Evolutionary conservation across 2,113 vertebrate genomes (phyloP).

Genomic region (Protobothrops flavoviridis): DNA sequence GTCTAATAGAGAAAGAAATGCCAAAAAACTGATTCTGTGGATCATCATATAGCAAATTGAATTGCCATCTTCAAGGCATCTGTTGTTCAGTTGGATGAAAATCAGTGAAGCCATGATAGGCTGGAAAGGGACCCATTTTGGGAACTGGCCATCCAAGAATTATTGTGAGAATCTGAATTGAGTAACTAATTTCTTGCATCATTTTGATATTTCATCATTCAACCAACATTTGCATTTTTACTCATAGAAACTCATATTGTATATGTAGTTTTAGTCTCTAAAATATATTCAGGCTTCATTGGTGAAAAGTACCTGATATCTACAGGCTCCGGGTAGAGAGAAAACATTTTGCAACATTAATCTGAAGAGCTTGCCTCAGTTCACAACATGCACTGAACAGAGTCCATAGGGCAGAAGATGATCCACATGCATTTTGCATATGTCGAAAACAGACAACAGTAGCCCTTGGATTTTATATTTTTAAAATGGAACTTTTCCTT

Average conservation of each 20-base stretch:
- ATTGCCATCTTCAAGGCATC: conserved; percentile 31
- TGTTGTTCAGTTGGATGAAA: conserved; percentile 55
- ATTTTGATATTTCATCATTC: background rate
- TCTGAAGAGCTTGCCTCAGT: background rate
- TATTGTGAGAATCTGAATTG: conserved; percentile 29
- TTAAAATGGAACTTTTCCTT: background rate
- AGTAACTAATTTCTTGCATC: conserved; percentile 19
- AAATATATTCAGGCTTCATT: background rate
- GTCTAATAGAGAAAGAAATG: conserved; percentile 56
- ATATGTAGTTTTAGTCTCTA: background rate
- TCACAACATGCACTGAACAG: background rate
- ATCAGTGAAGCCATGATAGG: conserved; percentile 32
- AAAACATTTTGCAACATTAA: background rate
- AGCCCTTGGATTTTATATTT: background rate
- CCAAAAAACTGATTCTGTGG: conserved; percentile 36
- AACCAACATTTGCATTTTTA: background rate
- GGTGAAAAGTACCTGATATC: background rate
- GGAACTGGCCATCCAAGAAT: conserved; percentile 43
- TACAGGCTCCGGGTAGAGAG: background rate
- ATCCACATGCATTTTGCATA: background rate
- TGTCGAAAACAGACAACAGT: background rate
- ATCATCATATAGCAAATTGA: conserved; percentile 26
- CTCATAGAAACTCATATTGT: background rate
- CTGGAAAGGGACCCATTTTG: conserved; percentile 30
- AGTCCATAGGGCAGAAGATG: background rate